Evolutionary conservation across 35 echinoderm and acorn worm genomes (phyloP).

Genomic region (Apostichopus japonicus): DNA sequence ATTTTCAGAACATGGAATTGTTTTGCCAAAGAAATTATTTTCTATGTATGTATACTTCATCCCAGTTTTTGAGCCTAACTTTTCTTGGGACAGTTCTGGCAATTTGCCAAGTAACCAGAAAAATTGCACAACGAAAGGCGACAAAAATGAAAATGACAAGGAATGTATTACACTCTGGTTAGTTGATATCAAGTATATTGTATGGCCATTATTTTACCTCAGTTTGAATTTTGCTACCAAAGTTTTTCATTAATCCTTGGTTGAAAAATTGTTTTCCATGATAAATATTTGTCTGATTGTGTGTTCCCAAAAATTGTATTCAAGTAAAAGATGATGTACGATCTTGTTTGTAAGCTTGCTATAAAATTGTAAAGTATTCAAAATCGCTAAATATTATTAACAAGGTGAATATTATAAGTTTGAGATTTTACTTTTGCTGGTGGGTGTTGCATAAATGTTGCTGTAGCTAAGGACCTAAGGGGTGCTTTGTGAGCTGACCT

Average conservation of each 20-base stretch:
- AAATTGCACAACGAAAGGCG: too few relatives aligned
- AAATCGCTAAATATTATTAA: background rate
- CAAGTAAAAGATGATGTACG: background rate
- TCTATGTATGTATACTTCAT: background rate
- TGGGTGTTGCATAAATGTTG: conserved; percentile 51
- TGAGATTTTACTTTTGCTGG: background rate
- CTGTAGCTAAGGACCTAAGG: conserved; percentile 38
- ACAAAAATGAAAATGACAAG: background rate
- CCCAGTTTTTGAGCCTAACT: background rate
- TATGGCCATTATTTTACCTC: background rate
- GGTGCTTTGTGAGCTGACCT: conserved; percentile 42
- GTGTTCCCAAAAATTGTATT: background rate
- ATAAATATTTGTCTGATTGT: conserved; percentile 11
- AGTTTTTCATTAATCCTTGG: background rate
- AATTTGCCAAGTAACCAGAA: background rate
- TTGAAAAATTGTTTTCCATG: background rate
- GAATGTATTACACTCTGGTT: background rate
- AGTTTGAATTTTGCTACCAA: conserved; percentile 16
- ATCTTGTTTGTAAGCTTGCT: background rate
- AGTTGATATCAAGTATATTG: background rate
- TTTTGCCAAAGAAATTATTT: conserved; percentile 32
- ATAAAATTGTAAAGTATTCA: background rate
- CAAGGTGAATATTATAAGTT: background rate
- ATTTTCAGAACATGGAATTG: conserved; percentile 20
- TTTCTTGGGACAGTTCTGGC: background rate